Evolutionary conservation across 2,888 invertebrate genomes (phyloP), one percentile per base, ranked within the genome.

Genomic region (Agriopis leucophaearia): DNA sequence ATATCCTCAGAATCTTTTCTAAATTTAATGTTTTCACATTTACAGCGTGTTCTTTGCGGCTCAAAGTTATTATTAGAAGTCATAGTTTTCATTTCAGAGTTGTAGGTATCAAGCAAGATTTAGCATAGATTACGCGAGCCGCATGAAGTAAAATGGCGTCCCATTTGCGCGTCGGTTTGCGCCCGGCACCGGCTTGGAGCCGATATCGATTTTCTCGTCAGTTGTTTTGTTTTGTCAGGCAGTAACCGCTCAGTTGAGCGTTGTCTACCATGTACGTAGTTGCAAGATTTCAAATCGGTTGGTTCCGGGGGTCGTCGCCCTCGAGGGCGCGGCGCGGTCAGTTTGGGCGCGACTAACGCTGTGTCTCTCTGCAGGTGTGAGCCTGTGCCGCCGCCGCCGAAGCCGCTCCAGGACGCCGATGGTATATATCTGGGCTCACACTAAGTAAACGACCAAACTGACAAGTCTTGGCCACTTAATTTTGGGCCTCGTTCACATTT

Each of bases 321-420:
- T 75, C 75, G 76, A 7, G 42, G 55, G 15, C 78, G 80, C 75
- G 74, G 80, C 79, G 81, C 83, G 83, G 89, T 91, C 90, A 91
- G 91, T 90, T 90, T 90, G 88, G 90, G 89, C 88, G 88, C 88
- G 86, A 94, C 93, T 94, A 94, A 94, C 93, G 89, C 89, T 92
- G 91, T 93, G 90, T 94, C 93, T 94, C 91, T 94, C 94, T 94
- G 94, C 94, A 94, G 94, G 88, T 93, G 94, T 92, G 94, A 93
- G 93, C 93, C 92, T 89, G 94, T 92, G 91, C 87, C 91, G 94
- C 92, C 89, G 94, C 92, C 85, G 90, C 89, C 79, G 91, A 93
- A 77, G 92, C 88, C 89, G 87, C 93, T 88, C 90, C 82, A 87
- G 89, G 89, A 90, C 91, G 89, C 83, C 90, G 68, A 94, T 92